phyloP scores from a whole-genome alignment of 2,113 vertebrate species.

The Zosterops pallidus region DNA sequence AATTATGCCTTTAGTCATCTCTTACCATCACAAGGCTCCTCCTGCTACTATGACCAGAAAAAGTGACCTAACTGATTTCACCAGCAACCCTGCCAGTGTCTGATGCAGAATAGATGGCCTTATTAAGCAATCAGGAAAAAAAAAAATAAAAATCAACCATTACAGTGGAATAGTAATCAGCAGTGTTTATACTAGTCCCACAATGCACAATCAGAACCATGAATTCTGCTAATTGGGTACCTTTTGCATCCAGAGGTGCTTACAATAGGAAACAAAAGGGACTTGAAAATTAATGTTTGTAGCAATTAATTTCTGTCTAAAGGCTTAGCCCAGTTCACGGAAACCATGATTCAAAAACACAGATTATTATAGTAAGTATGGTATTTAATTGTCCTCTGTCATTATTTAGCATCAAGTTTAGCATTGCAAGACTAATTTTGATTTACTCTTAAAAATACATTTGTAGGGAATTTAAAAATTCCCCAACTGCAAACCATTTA shows the following conservation, averaged over 20 bases:
- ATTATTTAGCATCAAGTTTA: constrained; percentile 74
- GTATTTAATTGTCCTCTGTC: constrained; percentile 73
- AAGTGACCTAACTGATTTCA: constrained; percentile 83
- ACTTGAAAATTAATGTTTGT: constrained; percentile 82
- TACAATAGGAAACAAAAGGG: constrained; percentile 79
- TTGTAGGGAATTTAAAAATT: constrained; percentile 69
- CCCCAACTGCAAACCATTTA: constrained; percentile 55
- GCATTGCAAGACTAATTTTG: constrained; percentile 69
- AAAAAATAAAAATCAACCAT: constrained; percentile 74
- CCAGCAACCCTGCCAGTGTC: constrained; percentile 76
- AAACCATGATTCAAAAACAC: constrained; percentile 77
- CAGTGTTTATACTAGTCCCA: constrained; percentile 80
- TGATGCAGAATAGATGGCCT: constrained; percentile 78
- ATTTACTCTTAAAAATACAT: constrained; percentile 58
- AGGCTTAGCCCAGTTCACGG: constrained; percentile 76
- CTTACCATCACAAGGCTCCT: constrained; percentile 76
- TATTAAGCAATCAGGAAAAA: constrained; percentile 85
- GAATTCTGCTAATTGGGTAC: constrained; percentile 86
- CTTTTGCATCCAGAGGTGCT: constrained; percentile 82
- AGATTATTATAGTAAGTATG: constrained; percentile 76
- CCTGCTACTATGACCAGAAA: constrained; percentile 79
- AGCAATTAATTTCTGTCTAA: constrained; percentile 82
- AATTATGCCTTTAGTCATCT: constrained; percentile 83
- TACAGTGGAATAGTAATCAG: constrained; percentile 80
- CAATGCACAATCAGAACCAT: constrained; percentile 86